These are phyloP conservation scores for Rhipidura dahli DNA, from an alignment of 2,113 vertebrate genomes.

Conservation along the genomic window DNA sequence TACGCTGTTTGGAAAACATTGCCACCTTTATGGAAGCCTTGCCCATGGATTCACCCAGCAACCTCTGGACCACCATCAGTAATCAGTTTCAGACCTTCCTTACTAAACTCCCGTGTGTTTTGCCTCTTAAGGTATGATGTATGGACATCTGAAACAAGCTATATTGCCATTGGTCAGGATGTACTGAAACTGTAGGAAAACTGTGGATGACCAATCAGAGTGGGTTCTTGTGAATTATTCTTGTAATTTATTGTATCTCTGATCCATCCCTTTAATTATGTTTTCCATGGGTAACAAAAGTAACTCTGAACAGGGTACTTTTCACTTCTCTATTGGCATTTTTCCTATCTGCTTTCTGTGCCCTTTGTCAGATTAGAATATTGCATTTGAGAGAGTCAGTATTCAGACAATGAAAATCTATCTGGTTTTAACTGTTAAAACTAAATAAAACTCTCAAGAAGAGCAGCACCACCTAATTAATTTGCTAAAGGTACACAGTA, in stretches of 20 bases:
- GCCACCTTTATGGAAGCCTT: constrained; percentile 97
- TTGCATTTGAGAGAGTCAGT: not conserved
- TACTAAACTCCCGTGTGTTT: constrained; percentile 91
- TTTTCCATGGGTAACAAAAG: not conserved
- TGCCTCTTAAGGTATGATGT: constrained; percentile 91
- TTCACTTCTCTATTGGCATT: not conserved
- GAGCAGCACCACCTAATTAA: not conserved
- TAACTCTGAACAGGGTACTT: not conserved
- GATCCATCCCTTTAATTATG: not conserved
- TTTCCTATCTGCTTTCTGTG: not conserved
- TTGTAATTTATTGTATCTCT: not conserved
- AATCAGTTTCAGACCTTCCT: constrained; percentile 99
- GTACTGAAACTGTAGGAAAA: not conserved
- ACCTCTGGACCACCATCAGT: constrained; percentile 97
- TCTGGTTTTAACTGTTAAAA: not conserved
- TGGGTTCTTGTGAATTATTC: not conserved
- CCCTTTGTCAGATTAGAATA: not conserved
- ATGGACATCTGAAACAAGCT: not conserved
- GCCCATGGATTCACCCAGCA: constrained; percentile 98
- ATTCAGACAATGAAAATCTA: not conserved
- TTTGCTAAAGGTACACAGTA: not conserved
- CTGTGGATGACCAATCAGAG: not conserved
- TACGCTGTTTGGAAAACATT: constrained; percentile 97
- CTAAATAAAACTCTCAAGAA: not conserved
- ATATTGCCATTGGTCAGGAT: not conserved